A percentile compares a stretch with the other conserved stretches of the same genome.
phyloP scores from a whole-genome alignment of 2,888 invertebrate genomes.

The Cryptocephalus moraei region DNA sequence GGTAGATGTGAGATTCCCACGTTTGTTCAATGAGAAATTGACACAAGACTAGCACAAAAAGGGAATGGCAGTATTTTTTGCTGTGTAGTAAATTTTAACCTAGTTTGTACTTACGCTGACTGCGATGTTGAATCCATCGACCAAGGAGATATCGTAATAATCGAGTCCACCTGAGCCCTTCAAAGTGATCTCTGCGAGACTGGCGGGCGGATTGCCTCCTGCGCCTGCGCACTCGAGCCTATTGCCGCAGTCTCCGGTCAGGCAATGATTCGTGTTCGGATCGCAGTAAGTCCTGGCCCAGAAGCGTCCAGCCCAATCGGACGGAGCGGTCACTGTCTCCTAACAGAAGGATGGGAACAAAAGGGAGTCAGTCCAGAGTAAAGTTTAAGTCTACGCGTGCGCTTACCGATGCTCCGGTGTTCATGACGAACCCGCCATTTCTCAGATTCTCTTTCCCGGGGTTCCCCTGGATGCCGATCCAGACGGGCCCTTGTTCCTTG shows the following conservation, averaged over 20 bases:
- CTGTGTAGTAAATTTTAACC: too few species aligned
- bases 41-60: too few species aligned
- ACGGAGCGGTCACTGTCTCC: conserved; percentile 19
- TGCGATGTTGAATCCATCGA: conserved; percentile 41
- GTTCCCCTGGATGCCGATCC: conserved; percentile 28
- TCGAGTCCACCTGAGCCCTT: conserved; percentile 33
- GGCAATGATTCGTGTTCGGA: conserved; percentile 24
- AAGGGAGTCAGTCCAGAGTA: background rate
- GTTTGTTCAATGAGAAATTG: too few species aligned
- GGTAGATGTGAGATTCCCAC: too few species aligned
- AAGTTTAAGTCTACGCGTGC: background rate
- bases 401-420: conserved; percentile 19
- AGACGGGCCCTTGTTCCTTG: conserved; percentile 20
- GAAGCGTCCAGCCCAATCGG: conserved; percentile 36
- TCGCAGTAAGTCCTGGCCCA: conserved; percentile 40
- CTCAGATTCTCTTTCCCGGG: conserved; percentile 18
- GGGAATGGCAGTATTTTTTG: too few species aligned
- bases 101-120: conserved; percentile 24
- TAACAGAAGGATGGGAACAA: conserved; percentile 6
- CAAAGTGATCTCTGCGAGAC: conserved; percentile 38
- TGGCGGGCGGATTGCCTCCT: conserved; percentile 36
- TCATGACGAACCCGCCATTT: conserved; percentile 26
- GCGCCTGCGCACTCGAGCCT: conserved; percentile 36
- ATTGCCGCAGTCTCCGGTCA: conserved; percentile 37
- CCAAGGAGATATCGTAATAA: conserved; percentile 42